Evolutionary conservation across 2,113 vertebrate genomes (phyloP).

Genomic region (Corynorhinus townsendii): DNA sequence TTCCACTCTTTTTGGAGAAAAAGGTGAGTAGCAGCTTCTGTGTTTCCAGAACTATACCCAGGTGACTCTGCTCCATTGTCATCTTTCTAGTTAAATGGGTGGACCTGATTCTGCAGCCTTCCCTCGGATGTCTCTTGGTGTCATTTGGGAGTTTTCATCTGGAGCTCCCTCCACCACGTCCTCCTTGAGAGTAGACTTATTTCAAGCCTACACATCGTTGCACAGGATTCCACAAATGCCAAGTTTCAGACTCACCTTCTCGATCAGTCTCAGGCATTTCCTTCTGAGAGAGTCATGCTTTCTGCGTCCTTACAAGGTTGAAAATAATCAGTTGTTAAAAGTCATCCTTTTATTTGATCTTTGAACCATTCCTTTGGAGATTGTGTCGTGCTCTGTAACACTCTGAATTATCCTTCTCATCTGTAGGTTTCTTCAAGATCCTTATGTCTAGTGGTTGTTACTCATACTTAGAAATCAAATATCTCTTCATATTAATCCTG

Average conservation of each 20-base stretch:
- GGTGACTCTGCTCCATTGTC: not conserved
- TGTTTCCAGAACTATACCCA: not conserved
- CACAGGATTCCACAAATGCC: not conserved
- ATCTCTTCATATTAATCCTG: not conserved
- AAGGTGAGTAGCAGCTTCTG: not conserved
- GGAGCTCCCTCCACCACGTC: not conserved
- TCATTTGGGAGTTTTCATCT: not conserved
- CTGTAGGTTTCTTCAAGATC: not conserved
- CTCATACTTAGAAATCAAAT: not conserved
- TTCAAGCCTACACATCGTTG: not conserved
- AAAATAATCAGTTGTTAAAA: not conserved
- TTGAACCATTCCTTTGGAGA: not conserved
- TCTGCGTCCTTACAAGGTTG: not conserved
- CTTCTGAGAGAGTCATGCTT: not conserved
- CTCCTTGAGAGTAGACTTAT: not conserved
- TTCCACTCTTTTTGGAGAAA: not conserved
- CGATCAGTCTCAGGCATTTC: not conserved
- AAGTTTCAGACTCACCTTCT: not conserved
- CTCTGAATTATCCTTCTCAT: not conserved
- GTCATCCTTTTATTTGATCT: not conserved
- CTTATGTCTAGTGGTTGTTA: not conserved
- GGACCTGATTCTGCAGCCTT: not conserved
- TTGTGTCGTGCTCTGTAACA: not conserved
- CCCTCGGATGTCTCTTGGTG: not conserved
- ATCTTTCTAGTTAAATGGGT: not conserved